Base-by-base conservation (phyloP, 1,140 invertebrate genomes). In the Nasonia giraulti region DNA sequence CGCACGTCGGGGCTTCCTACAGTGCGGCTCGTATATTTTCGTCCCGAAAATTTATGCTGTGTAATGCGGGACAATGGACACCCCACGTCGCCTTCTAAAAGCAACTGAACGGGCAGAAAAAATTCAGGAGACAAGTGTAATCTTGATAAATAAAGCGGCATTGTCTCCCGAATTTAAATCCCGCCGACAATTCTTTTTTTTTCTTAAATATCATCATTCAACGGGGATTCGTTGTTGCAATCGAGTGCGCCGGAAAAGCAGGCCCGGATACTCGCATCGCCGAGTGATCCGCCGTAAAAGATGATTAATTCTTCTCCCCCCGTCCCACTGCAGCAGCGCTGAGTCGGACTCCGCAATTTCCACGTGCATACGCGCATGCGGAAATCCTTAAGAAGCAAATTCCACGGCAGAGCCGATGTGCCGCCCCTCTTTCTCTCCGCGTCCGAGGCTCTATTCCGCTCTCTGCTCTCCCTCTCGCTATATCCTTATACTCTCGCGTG, bases 31-130 rank as follows among this genome's bases (percentile, higher is more conserved):
- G 77, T 86, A 85, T 78, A 80, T 87, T 83, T 85, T 78, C 55
- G n/a, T 68, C 31, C 31, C 66, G 83, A 82, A 87, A 88, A 87
- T 88, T 87, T 88, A 88, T 88, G 86, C 83, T 83, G 23, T 71
- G 83, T 83, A 85, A 84, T 66, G 66, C 74, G 40, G 71, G 71
- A 88, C 86, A 87, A 87, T 87, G 44, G 78, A 86, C 62, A 84
- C 77, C 50, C 75, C 83, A 33, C 31, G 27, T 75, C 55, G 73
- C 8, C 7, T n/a, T 44, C 44, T 75, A 31, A 76, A 47, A 76
- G 7, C 12, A 66, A 62, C 20, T 62, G n/a, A 50, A 78, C 10
- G 27, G 37, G 75, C 40, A 77, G 44, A 80, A 82, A 82, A 81
- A 76, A 75, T 68, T 27, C 77, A 44, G 66, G 33, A 68, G 37